These are phyloP conservation scores for Diarsia dahlii DNA, from an alignment of 2,888 invertebrate genomes.

Conservation along the genomic window DNA sequence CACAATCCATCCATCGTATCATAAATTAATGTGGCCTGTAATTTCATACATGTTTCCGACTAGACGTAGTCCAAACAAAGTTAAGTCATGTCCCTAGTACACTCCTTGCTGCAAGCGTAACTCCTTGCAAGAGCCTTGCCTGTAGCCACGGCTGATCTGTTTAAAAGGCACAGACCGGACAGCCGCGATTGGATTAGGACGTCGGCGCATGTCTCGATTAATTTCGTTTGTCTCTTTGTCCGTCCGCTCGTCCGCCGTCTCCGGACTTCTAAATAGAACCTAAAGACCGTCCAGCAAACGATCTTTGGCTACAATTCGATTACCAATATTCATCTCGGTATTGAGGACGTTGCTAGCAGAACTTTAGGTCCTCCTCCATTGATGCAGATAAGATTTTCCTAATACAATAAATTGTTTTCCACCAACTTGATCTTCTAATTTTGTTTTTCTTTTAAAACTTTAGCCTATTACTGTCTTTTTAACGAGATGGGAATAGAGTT, in stretches of 20 bases:
- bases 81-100: slow-evolving; percentile 31
- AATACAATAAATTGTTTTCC: slow-evolving; percentile 26
- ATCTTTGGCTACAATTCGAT: slow-evolving; percentile 85
- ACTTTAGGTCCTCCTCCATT: slow-evolving; percentile 17
- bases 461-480: background rate
- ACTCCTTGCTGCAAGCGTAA: slow-evolving; percentile 42
- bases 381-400: background rate
- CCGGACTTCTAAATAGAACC: slow-evolving; percentile 76
- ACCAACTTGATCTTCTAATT: background rate
- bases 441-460: slow-evolving; percentile 22
- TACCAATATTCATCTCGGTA: slow-evolving; percentile 78
- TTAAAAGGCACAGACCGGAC: slow-evolving; percentile 78
- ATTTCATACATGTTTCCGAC: slow-evolving; percentile 1
- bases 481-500: slow-evolving; percentile 24
- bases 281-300: slow-evolving; percentile 83
- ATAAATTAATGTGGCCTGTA: background rate
- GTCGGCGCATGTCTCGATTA: slow-evolving; percentile 87
- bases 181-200: slow-evolving; percentile 83
- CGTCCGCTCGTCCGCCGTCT: slow-evolving; percentile 71
- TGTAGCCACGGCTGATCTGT: slow-evolving; percentile 69
- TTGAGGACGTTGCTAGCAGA: slow-evolving; percentile 27
- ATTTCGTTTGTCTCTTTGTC: slow-evolving; percentile 89
- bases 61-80: slow-evolving; percentile 24
- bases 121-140: slow-evolving; percentile 64
- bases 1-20: too few relatives aligned